These are phyloP conservation scores for Aurelia sp. DNA, from an alignment of 30 jellyfish, hydroid and myxozoan genomes.

Conservation along the genomic window DNA sequence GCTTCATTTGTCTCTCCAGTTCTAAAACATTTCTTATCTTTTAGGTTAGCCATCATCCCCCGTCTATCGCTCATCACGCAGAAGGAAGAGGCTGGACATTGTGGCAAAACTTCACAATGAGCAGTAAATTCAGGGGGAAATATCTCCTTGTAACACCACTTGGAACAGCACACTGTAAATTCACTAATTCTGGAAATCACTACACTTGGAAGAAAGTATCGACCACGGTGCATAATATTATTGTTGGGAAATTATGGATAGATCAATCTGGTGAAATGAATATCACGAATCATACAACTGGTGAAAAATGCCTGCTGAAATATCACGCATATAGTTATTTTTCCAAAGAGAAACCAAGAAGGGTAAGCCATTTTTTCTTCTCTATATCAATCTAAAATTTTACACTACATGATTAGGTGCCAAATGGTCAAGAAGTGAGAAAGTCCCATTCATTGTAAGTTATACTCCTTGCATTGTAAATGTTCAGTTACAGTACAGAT, in stretches of 20 bases:
- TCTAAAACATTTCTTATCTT: background rate
- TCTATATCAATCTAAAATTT: no score
- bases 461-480: no score
- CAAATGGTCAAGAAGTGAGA: no score
- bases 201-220: conserved; percentile 99
- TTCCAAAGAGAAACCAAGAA: conserved; percentile 92
- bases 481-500: no score
- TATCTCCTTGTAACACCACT: conserved; percentile 94
- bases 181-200: conserved; percentile 95
- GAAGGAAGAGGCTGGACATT: conserved; percentile 99
- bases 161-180: conserved; percentile 98
- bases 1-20: no score
- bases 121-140: conserved; percentile 98
- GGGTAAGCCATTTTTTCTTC: conserved; percentile 61
- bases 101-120: conserved; percentile 99
- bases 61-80: conserved; percentile 98
- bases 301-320: conserved; percentile 96
- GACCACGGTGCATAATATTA: conserved; percentile 94
- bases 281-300: conserved; percentile 96
- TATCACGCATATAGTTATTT: conserved; percentile 98
- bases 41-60: conserved; percentile 99
- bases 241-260: conserved; percentile 99
- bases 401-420: background rate
- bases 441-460: no score
- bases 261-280: conserved; percentile 99